Base-by-base conservation (phyloP, 2,113 vertebrate species). In the Jaculus jaculus region DNA sequence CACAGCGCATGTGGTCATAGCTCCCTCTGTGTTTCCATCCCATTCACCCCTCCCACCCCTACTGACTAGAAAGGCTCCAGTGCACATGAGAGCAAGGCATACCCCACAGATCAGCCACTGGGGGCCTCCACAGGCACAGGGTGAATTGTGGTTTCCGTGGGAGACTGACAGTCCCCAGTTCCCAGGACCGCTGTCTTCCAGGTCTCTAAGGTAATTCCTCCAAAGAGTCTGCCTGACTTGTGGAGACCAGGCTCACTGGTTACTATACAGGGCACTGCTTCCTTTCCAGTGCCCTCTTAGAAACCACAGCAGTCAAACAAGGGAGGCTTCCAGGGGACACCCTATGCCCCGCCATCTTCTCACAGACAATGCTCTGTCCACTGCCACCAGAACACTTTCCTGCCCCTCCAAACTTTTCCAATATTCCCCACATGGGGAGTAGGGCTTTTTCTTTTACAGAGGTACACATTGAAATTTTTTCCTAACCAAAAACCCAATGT, bases 111-210 rank as follows among this genome's bases (percentile, higher is more conserved):
- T 34, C 84, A 86, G 84, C 82, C 97, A 73, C 93, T 6, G 95
- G 95, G 88, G 95, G 92, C 12, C 88, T 78, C 66, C 79, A 47
- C 81, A 21, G 75, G 84, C 96, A 84, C 93, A 86, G 63, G 23
- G 89, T 93, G 54, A 94, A 83, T 97, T 24, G 61, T 94, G 58
- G 91, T 39, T 47, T 86, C 78, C 37, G 88, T 39, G 93, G 90
- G 94, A 82, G 69, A 81, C 66, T 94, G 95, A 95, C 96, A 94
- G 95, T 92, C 97, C 83, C 26, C 63, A 95, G 97, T 80, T 96
- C 65, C 96, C 90, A 5, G 68, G 75, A 94, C 24, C 96, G 85
- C 96, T 96, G 83, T 75, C 68, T 54, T 80, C 86, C 30, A 89
- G 81, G 89, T 92, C 90, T 23, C 95, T 30, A 66, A 94, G 96